Conservation (phyloP, 2,797 vertebrate genomes). For the Alca torda region DNA sequence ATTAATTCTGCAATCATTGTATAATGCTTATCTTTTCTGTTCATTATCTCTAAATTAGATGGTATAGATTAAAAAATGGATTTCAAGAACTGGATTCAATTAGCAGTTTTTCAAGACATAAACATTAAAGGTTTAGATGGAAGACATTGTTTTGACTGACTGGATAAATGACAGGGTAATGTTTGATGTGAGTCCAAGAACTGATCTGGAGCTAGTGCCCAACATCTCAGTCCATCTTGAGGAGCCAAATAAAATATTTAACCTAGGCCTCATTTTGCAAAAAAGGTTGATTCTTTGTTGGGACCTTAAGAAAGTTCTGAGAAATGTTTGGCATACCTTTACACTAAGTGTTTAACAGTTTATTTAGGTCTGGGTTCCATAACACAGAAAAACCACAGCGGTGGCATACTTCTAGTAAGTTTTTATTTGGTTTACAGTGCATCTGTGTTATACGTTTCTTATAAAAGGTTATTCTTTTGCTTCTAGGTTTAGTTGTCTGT, state of each 20-base stretch:
- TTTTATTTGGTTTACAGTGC: conserved; percentile 57
- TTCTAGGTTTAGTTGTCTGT: not conserved
- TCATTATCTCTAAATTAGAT: conserved; percentile 73
- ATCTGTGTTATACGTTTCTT: conserved; percentile 23
- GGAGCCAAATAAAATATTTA: conserved; percentile 85
- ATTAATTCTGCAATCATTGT: conserved; percentile 49
- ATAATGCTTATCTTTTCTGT: conserved; percentile 56
- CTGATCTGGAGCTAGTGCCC: conserved; percentile 77
- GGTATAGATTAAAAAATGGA: conserved; percentile 72
- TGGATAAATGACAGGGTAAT: conserved; percentile 80
- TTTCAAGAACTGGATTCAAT: conserved; percentile 80
- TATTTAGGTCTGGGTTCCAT: conserved; percentile 74
- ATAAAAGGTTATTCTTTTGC: conserved; percentile 46
- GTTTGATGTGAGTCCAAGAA: conserved; percentile 81
- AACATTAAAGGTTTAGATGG: conserved; percentile 80
- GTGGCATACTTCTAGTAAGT: conserved; percentile 52
- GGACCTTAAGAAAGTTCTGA: conserved; percentile 75
- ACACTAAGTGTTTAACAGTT: conserved; percentile 79
- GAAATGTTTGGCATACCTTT: conserved; percentile 82
- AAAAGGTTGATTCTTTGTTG: conserved; percentile 78
- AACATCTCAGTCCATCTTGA: conserved; percentile 75
- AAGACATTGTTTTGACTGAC: conserved; percentile 83
- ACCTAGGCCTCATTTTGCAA: conserved; percentile 77
- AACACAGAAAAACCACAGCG: conserved; percentile 60
- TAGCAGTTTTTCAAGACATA: conserved; percentile 79